Conservation (phyloP, 35 echinoderm and acorn worm species). For the Acanthaster planci region DNA sequence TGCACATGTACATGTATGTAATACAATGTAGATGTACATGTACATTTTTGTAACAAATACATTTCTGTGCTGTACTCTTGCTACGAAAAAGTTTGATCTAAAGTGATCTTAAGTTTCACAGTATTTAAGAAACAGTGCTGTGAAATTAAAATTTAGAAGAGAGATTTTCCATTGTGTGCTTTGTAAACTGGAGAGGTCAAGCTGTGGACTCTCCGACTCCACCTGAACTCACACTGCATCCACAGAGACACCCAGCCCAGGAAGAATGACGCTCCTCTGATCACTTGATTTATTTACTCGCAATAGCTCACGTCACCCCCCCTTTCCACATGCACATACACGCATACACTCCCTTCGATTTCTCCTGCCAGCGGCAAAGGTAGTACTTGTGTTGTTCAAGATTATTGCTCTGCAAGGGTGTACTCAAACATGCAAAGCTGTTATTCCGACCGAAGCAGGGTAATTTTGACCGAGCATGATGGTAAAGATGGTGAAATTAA, state of each 20-base stretch:
- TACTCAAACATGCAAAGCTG: neutral
- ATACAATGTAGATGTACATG: neutral
- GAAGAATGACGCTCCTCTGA: neutral
- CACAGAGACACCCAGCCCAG: conserved; percentile 10
- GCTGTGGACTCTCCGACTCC: neutral
- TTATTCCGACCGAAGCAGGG: neutral
- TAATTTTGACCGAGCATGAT: conserved; percentile 1
- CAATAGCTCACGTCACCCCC: neutral
- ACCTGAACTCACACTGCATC: conserved; percentile 14
- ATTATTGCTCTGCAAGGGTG: neutral
- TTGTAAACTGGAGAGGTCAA: too few relatives aligned
- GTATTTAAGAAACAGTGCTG: too few relatives aligned
- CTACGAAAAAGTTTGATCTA: too few relatives aligned
- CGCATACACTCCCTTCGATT: neutral
- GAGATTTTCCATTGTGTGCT: too few relatives aligned
- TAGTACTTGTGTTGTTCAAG: conserved; percentile 1
- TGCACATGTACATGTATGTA: neutral
- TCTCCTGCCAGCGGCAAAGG: neutral
- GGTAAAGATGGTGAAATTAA: conserved; percentile 17
- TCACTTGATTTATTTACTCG: conserved; percentile 24
- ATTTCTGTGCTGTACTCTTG: too few relatives aligned
- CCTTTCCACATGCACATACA: neutral
- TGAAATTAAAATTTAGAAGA: too few relatives aligned
- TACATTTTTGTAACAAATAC: too few relatives aligned
- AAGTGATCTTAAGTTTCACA: too few relatives aligned